Evolutionary conservation across 2,797 vertebrate genomes (phyloP).

Genomic region (Epinephelus awoara): DNA sequence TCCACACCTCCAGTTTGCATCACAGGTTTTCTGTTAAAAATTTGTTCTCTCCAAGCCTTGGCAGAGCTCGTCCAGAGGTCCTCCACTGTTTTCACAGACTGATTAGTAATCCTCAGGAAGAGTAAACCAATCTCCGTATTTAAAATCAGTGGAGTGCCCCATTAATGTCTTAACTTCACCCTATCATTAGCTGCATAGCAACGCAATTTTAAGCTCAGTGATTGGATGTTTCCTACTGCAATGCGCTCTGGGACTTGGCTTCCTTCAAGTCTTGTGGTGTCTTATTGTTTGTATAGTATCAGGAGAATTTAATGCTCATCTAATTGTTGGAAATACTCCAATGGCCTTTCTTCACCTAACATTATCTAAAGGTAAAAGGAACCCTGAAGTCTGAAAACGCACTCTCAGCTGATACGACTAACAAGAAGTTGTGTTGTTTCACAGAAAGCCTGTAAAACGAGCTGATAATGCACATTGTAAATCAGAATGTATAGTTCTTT

Average conservation of each 20-base stretch:
- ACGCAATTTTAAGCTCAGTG: background rate
- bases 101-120: constrained; percentile 3
- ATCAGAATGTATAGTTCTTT: background rate
- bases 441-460: background rate
- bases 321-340: constrained; percentile 19
- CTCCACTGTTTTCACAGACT: constrained; percentile 8
- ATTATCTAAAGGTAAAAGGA: background rate
- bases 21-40: constrained; percentile 2
- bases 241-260: constrained; percentile 14
- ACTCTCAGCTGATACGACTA: background rate
- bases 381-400: background rate
- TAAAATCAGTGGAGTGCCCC: background rate
- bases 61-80: background rate
- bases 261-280: constrained; percentile 8
- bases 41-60: background rate
- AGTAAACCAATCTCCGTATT: background rate
- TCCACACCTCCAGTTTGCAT: background rate
- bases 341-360: background rate
- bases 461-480: background rate
- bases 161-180: background rate
- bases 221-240: constrained; percentile 24
- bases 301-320: background rate
- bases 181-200: constrained; percentile 22
- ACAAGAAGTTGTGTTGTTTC: background rate
- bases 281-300: constrained; percentile 14